phyloP scores from a whole-genome alignment of 2,113 vertebrate genomes.

The Phrynosoma platyrhinos region DNA sequence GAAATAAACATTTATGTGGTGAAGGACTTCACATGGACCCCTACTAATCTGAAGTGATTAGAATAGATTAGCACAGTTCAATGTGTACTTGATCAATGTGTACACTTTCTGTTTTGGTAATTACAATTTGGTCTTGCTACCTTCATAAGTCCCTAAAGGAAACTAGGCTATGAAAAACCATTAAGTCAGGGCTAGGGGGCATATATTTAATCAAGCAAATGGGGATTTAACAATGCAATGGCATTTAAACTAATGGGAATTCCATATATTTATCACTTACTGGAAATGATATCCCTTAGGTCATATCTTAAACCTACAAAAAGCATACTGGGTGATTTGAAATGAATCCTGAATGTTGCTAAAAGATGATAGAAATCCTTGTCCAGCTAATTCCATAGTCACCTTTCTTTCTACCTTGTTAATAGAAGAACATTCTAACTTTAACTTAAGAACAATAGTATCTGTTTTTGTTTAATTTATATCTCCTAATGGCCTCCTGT shows the following conservation, averaged over 20 bases:
- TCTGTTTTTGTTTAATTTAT: not conserved
- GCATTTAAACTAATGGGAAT: constrained; percentile 27
- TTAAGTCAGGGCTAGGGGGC: constrained; percentile 34
- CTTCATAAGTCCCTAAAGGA: constrained; percentile 10
- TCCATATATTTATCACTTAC: constrained; percentile 30
- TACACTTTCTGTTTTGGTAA: constrained; percentile 8
- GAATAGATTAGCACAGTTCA: not conserved
- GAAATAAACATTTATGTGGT: not conserved
- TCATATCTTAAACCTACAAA: constrained; percentile 9
- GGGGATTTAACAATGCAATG: constrained; percentile 26
- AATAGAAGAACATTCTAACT: not conserved
- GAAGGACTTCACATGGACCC: not conserved
- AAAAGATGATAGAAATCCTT: not conserved
- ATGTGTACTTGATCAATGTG: constrained; percentile 20
- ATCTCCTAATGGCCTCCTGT: not conserved
- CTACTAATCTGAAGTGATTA: constrained; percentile 20
- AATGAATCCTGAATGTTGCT: constrained; percentile 3
- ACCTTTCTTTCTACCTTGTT: not conserved
- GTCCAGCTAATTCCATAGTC: constrained; percentile 1
- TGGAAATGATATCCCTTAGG: constrained; percentile 36
- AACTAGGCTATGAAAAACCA: constrained; percentile 39
- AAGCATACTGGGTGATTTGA: constrained; percentile 18
- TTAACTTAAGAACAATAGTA: not conserved
- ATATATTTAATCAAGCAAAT: constrained; percentile 36
- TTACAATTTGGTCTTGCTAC: not conserved